These are phyloP conservation scores for Harpegnathos saltator DNA, from an alignment of 1,140 invertebrate species.

Conservation along the genomic window DNA sequence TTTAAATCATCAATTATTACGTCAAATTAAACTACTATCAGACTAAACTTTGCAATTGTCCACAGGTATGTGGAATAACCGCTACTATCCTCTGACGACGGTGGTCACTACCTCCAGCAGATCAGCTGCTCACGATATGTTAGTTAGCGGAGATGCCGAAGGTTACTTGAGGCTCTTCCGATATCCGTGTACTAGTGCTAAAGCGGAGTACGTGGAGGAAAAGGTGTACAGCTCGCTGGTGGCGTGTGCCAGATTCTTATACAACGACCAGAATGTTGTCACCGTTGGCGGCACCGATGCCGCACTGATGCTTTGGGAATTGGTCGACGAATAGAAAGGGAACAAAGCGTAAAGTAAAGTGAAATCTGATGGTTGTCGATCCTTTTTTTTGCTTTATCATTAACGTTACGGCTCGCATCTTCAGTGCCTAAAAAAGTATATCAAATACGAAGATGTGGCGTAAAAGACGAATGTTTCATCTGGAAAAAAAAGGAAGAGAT, in stretches of 20 bases:
- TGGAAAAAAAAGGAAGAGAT: no score
- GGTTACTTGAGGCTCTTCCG: slow-evolving; percentile 96
- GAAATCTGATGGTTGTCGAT: no score
- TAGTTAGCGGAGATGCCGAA: slow-evolving; percentile 95
- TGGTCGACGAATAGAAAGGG: slow-evolving; percentile 90
- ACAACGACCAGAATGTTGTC: slow-evolving; percentile 94
- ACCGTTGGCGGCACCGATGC: slow-evolving; percentile 97
- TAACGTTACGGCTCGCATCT: no score
- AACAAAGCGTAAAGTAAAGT: background rate
- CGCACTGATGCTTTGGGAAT: slow-evolving; percentile 96
- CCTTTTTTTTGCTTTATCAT: no score
- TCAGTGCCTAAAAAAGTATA: no score
- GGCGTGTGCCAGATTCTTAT: slow-evolving; percentile 92
- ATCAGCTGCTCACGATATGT: slow-evolving; percentile 92
- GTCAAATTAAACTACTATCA: no score
- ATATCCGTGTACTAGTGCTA: slow-evolving; percentile 93
- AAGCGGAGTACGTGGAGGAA: slow-evolving; percentile 94
- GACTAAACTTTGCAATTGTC: slow-evolving; percentile 21
- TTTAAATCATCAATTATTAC: no score
- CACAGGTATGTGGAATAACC: slow-evolving; percentile 95
- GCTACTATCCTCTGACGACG: slow-evolving; percentile 93
- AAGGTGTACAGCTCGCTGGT: slow-evolving; percentile 96
- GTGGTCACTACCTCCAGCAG: slow-evolving; percentile 93
- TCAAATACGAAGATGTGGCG: no score
- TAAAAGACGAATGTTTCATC: no score